Evolutionary conservation across 2,113 vertebrate genomes (phyloP).

Genomic region (Centropus bengalensis): DNA sequence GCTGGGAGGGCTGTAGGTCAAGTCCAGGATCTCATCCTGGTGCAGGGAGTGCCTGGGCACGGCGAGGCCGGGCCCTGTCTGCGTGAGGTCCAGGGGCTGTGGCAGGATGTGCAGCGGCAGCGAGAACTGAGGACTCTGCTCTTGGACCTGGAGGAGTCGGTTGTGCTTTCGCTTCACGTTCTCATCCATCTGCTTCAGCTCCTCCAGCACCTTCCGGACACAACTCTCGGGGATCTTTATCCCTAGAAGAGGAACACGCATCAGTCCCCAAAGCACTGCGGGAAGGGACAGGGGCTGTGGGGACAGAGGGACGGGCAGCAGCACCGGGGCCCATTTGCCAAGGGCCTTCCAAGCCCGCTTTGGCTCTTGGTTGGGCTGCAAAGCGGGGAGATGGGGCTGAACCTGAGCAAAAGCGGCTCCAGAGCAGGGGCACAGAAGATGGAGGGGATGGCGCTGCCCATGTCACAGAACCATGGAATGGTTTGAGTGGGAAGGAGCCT

Average conservation of each 20-base stretch:
- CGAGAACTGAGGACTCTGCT: background rate
- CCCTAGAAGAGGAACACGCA: slow-evolving; percentile 66
- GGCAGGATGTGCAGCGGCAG: background rate
- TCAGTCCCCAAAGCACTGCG: background rate
- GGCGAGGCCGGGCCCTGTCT: background rate
- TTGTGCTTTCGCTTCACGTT: slow-evolving; percentile 85
- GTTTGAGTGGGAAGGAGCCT: no score
- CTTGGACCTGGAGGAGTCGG: slow-evolving; percentile 34
- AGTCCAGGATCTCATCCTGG: slow-evolving; percentile 84
- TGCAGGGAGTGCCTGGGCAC: slow-evolving; percentile 2
- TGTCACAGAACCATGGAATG: no score
- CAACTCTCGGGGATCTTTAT: slow-evolving; percentile 96
- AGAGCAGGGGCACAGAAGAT: fast-evolving
- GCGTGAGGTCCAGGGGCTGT: background rate
- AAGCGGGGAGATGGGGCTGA: background rate
- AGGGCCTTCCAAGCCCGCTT: no score
- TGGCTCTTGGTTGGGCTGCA: background rate
- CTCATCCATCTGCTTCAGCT: slow-evolving; percentile 88
- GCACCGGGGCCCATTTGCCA: background rate
- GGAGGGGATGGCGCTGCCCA: background rate
- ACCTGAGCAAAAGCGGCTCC: background rate
- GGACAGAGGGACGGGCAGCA: background rate
- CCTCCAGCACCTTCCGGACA: slow-evolving; percentile 84
- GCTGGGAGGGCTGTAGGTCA: slow-evolving; percentile 82
- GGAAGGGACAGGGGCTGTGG: background rate